Base-by-base conservation (phyloP, 1,140 invertebrate species). In the Drosophila bipectinata region DNA sequence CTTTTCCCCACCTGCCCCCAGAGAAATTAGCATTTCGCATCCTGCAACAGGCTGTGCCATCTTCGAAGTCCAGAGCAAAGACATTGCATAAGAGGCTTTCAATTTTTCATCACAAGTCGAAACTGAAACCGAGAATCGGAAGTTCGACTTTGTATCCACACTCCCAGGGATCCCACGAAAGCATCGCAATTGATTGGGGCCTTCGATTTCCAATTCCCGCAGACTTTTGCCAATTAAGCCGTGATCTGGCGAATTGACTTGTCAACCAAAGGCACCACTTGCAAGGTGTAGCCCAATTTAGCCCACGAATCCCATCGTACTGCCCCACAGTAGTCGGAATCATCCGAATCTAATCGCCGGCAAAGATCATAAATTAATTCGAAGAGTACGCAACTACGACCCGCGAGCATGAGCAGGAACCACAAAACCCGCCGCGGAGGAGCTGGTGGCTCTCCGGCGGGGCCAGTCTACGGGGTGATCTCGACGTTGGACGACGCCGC, bases 381-480 rank as follows among this genome's bases (percentile, higher is more conserved):
- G 44, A 41, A 62, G 82, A 85, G 69, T 49, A 49, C 44, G 21
- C 48, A 34, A 39, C n/a, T 1, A 4, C 48, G 49, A 47, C 24
- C 24, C 4, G 9, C 48, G 49, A 66, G 45, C 21, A 72, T 60
- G 58, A 32, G 56, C 52, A 49, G 32, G 57, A 72, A 32, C 47
- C 49, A 63, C 24, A 48, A 18, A 14, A 30, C 24, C 37, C 45
- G 44, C n/a, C 41, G 14, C 6, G 15, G n/a, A 24, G 41, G 54
- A 53, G 52, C 14, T 30, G 48, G 45, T 62, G 56, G 28, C 34
- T 62, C 61, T 44, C 72, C 71, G 32, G 47, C 64, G 14, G 67
- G 44, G 8, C 48, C 83, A 88, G 83, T 88, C 53, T 88, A 88
- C 83, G 53, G 67, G 49, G 79, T 73, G 79, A 74, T 88, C 54